phyloP scores from a whole-genome alignment of 2,113 vertebrate genomes.

The Ictalurus furcatus region DNA sequence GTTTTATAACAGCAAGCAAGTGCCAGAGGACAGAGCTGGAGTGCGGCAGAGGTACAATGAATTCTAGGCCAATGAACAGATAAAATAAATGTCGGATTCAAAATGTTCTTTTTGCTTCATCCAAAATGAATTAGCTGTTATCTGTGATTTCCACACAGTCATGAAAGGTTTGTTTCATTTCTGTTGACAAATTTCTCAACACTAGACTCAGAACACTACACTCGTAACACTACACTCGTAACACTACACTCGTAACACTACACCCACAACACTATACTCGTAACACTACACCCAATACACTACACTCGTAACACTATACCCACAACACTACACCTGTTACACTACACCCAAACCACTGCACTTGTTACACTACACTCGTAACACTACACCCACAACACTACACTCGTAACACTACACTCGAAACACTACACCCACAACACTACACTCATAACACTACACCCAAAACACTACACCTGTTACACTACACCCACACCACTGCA shows the following conservation, averaged over 20 bases:
- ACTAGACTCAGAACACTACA: neutral
- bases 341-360: neutral
- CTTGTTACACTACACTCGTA: too few relatives aligned
- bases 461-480: too few relatives aligned
- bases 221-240: neutral
- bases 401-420: too few relatives aligned
- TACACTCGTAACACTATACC: neutral
- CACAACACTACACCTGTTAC: neutral
- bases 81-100: neutral
- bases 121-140: neutral
- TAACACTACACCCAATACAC: neutral
- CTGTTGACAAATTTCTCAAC: neutral
- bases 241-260: neutral
- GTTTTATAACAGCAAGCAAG: neutral
- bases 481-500: too few relatives aligned
- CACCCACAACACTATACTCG: neutral
- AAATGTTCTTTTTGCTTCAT: too few relatives aligned
- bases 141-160: too few relatives aligned
- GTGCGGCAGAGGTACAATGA: too few relatives aligned
- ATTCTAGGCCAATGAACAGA: too few relatives aligned
- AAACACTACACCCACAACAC: too few relatives aligned
- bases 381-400: too few relatives aligned
- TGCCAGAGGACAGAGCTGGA: too few relatives aligned
- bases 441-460: too few relatives aligned
- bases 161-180: neutral